phyloP scores from a whole-genome alignment of 1,140 invertebrate species.

The Cecropterus lyciades region DNA sequence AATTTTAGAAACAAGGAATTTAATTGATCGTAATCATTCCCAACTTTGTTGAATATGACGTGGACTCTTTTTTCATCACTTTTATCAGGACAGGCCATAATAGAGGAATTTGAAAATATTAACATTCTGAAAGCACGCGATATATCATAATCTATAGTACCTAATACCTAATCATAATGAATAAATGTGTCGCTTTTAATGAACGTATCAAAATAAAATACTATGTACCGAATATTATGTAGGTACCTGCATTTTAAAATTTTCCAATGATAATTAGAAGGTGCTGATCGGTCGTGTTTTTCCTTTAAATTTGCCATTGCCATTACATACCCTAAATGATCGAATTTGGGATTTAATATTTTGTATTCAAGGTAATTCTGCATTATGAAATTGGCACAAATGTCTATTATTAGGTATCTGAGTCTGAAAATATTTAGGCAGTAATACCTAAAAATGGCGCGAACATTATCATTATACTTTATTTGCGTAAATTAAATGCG shows the following conservation, averaged over 20 bases:
- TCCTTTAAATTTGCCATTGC: conserved; percentile 66
- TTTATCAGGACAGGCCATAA: conserved; percentile 73
- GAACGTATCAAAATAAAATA: too few relatives aligned
- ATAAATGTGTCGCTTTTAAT: too few relatives aligned
- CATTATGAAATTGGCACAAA: conserved; percentile 28
- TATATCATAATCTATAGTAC: neutral
- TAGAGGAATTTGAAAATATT: conserved; percentile 74
- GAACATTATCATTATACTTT: too few relatives aligned
- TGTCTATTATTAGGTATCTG: too few relatives aligned
- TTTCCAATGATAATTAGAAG: conserved; percentile 79
- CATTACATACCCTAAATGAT: conserved; percentile 61
- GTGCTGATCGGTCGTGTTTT: conserved; percentile 73
- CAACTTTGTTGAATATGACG: conserved; percentile 69
- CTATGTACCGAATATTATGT: too few relatives aligned
- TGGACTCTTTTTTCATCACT: conserved; percentile 66
- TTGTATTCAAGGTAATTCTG: conserved; percentile 42
- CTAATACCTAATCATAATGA: too few relatives aligned
- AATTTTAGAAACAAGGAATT: conserved; percentile 70
- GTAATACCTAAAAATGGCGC: too few relatives aligned
- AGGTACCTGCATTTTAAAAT: conserved; percentile 80
- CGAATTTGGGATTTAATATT: conserved; percentile 55
- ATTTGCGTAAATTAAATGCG: too few relatives aligned
- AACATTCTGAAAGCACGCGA: conserved; percentile 65
- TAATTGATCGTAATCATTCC: conserved; percentile 67
- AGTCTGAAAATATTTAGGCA: too few relatives aligned